Base-by-base conservation (phyloP, 2,888 invertebrate species). In the Macrosiphum euphorbiae region DNA sequence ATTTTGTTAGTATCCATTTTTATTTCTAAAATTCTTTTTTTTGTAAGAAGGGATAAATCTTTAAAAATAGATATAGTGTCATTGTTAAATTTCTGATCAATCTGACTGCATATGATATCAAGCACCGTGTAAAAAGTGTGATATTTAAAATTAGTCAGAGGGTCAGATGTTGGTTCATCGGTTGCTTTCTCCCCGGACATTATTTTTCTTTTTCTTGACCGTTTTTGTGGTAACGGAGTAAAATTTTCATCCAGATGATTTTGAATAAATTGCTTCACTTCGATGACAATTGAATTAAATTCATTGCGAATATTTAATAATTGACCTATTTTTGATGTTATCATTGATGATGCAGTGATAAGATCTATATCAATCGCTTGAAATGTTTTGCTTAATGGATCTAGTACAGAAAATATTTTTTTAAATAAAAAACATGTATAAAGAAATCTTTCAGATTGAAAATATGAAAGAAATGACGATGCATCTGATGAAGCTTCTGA, bases 1-100 rank as follows among this genome's bases (percentile, higher is more conserved):
- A 88, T 1, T 88, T 88, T 86, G 41, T 88, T 88, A 58, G 1
- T 58, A 24, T 88, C 55, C 55, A 41, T 55, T 88, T 88, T 88
- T 88, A 88, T 88, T 88, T 88, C 88, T 88, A 88, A 88, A 88
- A 88, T 88, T 3, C 55, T 55, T 88, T 88, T 88, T 58, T 88
- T 88, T 11, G 55, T 88, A 0, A 88, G 55, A n/a, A n/a, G n/a
- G n/a, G n/a, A n/a, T n/a, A n/a, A n/a, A n/a, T n/a, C n/a, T n/a
- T n/a, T n/a, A n/a, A 24, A 86, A 11, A 88, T 88, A 26, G 88
- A 58, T 11, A 88, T 47, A 47, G 4, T 11, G 58, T 88, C 13
- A 13, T 88, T 58, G 47, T 47, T 47, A 13, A 55, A 88, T 88
- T 88, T 58, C 11, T 88, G 88, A 88, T 13, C 4, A 11, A 88